Conservation (phyloP, 1,140 invertebrate genomes). For the Teleopsis dalmanni region DNA sequence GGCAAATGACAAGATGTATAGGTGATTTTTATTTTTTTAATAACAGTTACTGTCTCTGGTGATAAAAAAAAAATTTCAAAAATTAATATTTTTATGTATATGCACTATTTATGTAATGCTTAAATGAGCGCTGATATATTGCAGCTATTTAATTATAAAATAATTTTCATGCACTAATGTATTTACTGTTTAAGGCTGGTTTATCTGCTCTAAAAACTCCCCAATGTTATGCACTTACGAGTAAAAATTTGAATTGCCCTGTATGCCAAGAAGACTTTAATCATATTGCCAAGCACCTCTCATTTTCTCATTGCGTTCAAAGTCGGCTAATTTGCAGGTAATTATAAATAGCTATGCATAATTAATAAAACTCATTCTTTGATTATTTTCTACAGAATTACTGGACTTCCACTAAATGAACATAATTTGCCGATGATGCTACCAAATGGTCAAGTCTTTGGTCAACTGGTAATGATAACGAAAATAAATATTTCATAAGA, state of each 20-base stretch:
- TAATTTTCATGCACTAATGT: too few relatives aligned
- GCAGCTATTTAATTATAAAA: conserved; percentile 15
- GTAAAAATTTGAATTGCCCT: conserved; percentile 80
- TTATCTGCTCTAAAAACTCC: conserved; percentile 93
- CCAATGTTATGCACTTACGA: conserved; percentile 61
- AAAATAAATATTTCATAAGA: conserved; percentile 1
- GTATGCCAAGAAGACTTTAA: conserved; percentile 87
- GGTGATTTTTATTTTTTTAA: too few relatives aligned
- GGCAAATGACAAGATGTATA: too few relatives aligned
- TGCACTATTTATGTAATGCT: too few relatives aligned
- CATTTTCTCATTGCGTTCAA: conserved; percentile 94
- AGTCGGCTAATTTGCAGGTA: conserved; percentile 67
- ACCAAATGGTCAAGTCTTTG: conserved; percentile 96
- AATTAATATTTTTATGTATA: background rate
- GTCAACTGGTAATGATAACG: conserved; percentile 67
- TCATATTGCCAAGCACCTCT: conserved; percentile 74
- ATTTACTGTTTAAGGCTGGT: conserved; percentile 56
- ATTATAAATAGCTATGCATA: background rate
- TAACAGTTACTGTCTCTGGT: too few relatives aligned
- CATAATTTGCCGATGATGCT: conserved; percentile 97
- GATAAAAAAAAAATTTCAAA: background rate
- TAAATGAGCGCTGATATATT: too few relatives aligned
- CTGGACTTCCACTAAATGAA: conserved; percentile 89
- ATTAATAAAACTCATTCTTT: background rate
- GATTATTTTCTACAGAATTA: conserved; percentile 64